Percentiles rank a stretch among this genome's conserved stretches.
phyloP scores from a whole-genome alignment of 2,888 invertebrate genomes.

The Pharmacophagus antenor region DNA sequence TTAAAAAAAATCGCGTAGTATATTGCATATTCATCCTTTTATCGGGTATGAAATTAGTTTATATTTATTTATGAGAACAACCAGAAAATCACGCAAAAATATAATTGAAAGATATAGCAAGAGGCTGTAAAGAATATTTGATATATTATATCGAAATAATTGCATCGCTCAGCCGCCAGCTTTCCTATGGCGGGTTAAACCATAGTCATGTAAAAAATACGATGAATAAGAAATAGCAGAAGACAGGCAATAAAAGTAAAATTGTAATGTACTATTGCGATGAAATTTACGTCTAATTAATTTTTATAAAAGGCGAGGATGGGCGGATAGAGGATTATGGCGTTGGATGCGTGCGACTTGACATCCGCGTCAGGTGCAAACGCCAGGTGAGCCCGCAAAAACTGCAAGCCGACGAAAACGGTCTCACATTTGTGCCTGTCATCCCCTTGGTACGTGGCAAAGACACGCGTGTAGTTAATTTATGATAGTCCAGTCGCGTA shows the following conservation, averaged over 20 bases:
- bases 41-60: too few species aligned
- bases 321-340: slow-evolving; percentile 21
- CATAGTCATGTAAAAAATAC: too few species aligned
- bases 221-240: too few species aligned
- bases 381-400: slow-evolving; percentile 37
- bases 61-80: neutral
- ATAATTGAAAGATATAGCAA: too few species aligned
- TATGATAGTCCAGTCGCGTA: neutral
- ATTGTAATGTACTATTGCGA: neutral
- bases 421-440: slow-evolving; percentile 28
- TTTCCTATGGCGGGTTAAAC: too few species aligned
- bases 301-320: neutral
- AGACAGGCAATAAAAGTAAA: too few species aligned
- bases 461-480: slow-evolving; percentile 16
- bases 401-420: slow-evolving; percentile 36
- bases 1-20: too few species aligned
- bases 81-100: neutral
- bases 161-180: neutral
- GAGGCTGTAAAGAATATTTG: too few species aligned
- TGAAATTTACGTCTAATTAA: neutral
- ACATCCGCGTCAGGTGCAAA: slow-evolving; percentile 57
- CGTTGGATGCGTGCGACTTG: slow-evolving; percentile 31
- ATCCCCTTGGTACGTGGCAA: slow-evolving; percentile 9
- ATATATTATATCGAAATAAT: too few species aligned
- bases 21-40: too few species aligned